These are phyloP conservation scores for Amniataba percoides DNA, from an alignment of 2,797 vertebrate genomes.

Conservation along the genomic window DNA sequence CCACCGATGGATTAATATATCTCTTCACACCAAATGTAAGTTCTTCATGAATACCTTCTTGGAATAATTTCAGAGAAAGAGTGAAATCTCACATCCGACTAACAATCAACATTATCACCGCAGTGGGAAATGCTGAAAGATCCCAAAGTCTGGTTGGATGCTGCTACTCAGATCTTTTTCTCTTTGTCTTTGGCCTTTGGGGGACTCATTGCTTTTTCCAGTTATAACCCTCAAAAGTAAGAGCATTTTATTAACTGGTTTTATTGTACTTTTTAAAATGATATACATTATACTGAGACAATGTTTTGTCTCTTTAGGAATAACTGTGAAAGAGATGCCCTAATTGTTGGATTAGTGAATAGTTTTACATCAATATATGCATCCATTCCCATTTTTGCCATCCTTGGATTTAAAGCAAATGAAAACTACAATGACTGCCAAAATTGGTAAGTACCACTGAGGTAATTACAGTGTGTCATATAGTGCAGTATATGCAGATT, in stretches of 20 bases:
- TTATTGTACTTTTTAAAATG: too few relatives aligned
- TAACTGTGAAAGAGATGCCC: constrained; percentile 88
- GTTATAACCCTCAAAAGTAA: constrained; percentile 89
- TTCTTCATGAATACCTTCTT: not conserved
- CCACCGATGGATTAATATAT: constrained; percentile 86
- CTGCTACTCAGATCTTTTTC: constrained; percentile 91
- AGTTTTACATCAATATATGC: constrained; percentile 89
- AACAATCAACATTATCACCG: constrained; percentile 35
- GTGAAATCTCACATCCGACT: not conserved
- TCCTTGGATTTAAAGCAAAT: constrained; percentile 91
- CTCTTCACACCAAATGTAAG: constrained; percentile 92
- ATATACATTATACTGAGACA: not conserved
- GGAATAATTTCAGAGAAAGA: not conserved
- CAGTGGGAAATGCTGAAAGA: constrained; percentile 87
- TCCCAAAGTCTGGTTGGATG: constrained; percentile 89
- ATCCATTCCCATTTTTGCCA: constrained; percentile 88
- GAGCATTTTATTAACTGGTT: constrained; percentile 22
- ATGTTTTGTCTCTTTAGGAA: constrained; percentile 81
- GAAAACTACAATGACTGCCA: constrained; percentile 82
- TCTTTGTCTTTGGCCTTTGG: constrained; percentile 90
- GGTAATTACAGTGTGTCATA: constrained; percentile 16
- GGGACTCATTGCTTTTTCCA: constrained; percentile 89
- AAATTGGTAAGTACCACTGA: constrained; percentile 80
- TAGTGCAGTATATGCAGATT: constrained; percentile 3
- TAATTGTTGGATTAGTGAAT: constrained; percentile 87